Base-by-base conservation (phyloP, 2,888 invertebrate genomes). In the Apeira syringaria region DNA sequence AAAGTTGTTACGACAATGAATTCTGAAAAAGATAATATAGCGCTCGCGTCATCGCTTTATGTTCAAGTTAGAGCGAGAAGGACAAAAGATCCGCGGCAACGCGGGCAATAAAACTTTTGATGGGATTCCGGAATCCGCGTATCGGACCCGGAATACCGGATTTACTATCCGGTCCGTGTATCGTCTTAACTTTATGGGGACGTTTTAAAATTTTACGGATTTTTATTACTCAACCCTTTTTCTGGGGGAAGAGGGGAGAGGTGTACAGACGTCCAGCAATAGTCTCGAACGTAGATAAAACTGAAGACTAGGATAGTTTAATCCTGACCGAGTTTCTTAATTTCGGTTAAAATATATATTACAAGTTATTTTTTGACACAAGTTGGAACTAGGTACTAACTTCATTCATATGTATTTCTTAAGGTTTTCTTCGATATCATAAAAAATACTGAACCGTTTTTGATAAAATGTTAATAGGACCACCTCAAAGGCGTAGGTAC, bases 1-100 rank as follows among this genome's bases (percentile, higher is more conserved):
- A 89, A 89, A 86, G 79, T 80, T 55, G 70, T 72, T 72, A 81
- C 83, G 85, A 86, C 88, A 84, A 86, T 89, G 88, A 87, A 88
- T 89, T 85, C 80, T 82, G 84, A 82, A 87, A 87, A 86, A 85
- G 84, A 85, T 83, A 79, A 81, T 82, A 70, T 74, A 63, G 63
- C 60, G 53, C 64, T 68, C 64, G 66, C 71, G 73, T 68, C 75
- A 68, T 80, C 83, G 78, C 81, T 76, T 81, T 83, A 77, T 68
- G 72, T 62, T 73, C 73, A 67, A 64, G 70, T 72, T 63, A 66
- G 81, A 64, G 68, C 7, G 78, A 84, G 72, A 65, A 61, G 77
- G 85, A 87, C 78, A 80, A 78, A 79, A 74, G 80, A 74, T 68
- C 54, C 60, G 64, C 48, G 20, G 20, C 20, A 20, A 7, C 20